A percentile compares a stretch with the other conserved stretches of the same genome.
These are phyloP conservation scores for Crocodylus rhombifer DNA, from an alignment of 2,797 vertebrate species.

Conservation along the genomic window DNA sequence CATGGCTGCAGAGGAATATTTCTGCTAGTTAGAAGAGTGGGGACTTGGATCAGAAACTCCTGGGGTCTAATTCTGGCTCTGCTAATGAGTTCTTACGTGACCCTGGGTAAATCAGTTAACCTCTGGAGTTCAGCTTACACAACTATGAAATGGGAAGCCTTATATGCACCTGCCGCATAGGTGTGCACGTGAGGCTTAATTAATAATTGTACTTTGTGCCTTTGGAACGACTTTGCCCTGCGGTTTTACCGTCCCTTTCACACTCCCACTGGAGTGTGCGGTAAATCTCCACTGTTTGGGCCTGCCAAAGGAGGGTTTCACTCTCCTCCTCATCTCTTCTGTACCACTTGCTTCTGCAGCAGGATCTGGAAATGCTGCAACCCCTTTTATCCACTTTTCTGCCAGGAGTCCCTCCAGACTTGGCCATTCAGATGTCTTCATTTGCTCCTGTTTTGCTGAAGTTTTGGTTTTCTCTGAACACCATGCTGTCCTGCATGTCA, in stretches of 20 bases:
- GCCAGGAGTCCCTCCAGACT: neutral
- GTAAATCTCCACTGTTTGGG: neutral
- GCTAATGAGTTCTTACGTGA: neutral
- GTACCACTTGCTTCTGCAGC: neutral
- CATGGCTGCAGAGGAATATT: neutral
- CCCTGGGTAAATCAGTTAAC: neutral
- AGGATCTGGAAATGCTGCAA: neutral
- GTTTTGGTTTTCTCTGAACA: neutral
- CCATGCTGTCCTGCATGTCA: neutral
- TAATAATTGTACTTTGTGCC: neutral
- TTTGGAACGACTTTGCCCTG: neutral
- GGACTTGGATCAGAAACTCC: neutral
- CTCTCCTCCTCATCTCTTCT: neutral
- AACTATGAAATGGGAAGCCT: neutral
- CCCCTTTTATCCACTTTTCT: rapidly evolving
- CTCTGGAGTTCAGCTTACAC: neutral
- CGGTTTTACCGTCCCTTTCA: neutral
- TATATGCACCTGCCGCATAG: neutral
- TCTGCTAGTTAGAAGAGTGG: neutral
- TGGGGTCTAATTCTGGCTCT: neutral
- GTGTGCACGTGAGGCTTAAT: neutral
- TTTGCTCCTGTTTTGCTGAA: neutral
- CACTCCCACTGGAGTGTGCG: neutral
- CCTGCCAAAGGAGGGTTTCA: neutral
- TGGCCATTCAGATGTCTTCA: neutral